Conservation (phyloP, 2,888 invertebrate species). For the Calliopum simillimum region DNA sequence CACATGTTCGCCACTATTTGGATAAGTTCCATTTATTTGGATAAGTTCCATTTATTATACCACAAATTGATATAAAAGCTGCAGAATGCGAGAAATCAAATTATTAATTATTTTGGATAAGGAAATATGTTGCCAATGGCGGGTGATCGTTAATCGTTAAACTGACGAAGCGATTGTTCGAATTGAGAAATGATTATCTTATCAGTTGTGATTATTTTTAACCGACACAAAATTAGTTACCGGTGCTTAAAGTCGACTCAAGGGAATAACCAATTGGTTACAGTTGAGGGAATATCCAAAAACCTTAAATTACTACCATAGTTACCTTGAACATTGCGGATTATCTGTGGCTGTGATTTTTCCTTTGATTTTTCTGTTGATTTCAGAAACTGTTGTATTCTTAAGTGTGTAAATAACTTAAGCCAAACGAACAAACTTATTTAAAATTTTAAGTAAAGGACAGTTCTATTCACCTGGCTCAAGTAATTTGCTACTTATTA, state of each 20-base stretch:
- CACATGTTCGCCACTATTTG: constrained; percentile 8
- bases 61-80: no score
- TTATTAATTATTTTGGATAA: not conserved
- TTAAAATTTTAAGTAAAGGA: constrained; percentile 48
- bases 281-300: not conserved
- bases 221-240: no score
- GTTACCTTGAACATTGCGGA: no score
- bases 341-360: no score
- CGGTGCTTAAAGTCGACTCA: not conserved
- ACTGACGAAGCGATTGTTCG: not conserved
- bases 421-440: constrained; percentile 68
- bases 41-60: no score
- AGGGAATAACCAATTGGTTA: not conserved
- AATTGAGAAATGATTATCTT: no score
- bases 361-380: not conserved
- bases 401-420: constrained; percentile 67
- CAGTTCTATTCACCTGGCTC: constrained; percentile 67
- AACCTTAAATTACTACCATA: no score
- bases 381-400: constrained; percentile 46
- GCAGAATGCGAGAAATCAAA: no score
- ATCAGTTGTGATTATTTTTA: no score
- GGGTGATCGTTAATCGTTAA: not conserved
- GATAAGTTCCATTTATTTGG: no score
- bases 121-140: not conserved
- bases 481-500: constrained; percentile 65